Base-by-base conservation (phyloP, 2,113 vertebrate species). In the Neogale vison region DNA sequence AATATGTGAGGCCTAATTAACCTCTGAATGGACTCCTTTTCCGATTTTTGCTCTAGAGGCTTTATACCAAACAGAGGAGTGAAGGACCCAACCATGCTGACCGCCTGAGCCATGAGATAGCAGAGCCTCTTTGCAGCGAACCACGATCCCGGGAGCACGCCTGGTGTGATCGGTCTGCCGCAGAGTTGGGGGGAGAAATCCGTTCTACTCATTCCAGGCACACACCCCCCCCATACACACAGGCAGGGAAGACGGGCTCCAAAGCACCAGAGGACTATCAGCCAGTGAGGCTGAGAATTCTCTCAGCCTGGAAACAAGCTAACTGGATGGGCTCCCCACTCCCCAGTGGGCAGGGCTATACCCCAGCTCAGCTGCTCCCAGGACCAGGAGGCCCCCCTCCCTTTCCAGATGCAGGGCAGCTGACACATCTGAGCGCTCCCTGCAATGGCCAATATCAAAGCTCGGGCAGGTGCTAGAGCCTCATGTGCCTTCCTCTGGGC, bases 71-170 rank as follows among this genome's bases (percentile, higher is more conserved):
- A 74, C 18, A 50, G 13, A 36, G 36, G 13, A 85, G 88, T 13
- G 67, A 69, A 77, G 34, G 2, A n/a, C 14, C 39, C 10, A 47
- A 26, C 45, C 45, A 2, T 10, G 45, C 45, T 47, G 45, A 47
- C 11, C 2, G 12, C 71, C 21, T 3, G 20, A 65, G 26, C 65
- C 65, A 23, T 2, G 21, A 81, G 34, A 31, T 0, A 0, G 57
- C 20, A 65, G 26, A 61, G 88, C 12, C 29, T 23, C 57, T 14
- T 1, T 11, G 52, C n/a, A 24, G 79, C 18, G 4, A 6, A 24
- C 9, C 23, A 8, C 0, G 7, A 7, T 1, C 23, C 45, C 2
- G 2, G 11, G 13, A 36, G 26, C 4, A 47, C 3, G 1, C 24
- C 14, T 18, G 42, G 42, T 76, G 14, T 4, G 74, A 31, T 76